phyloP scores from a whole-genome alignment of 2,888 invertebrate species.

The Hedychridium roseum region DNA sequence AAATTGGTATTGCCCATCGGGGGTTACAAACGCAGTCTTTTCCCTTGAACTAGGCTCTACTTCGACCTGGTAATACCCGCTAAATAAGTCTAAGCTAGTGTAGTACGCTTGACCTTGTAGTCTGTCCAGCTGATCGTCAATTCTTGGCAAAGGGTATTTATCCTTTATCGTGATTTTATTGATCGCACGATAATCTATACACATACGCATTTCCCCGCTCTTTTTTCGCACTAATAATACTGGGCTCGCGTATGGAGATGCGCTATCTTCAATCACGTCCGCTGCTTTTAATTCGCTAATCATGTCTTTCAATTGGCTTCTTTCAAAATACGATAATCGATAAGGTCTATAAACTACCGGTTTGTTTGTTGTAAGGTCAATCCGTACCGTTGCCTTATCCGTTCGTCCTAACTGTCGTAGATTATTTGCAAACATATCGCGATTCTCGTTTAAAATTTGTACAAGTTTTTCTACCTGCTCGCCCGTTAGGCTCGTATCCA shows the following conservation, averaged over 20 bases:
- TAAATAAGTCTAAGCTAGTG: constrained; percentile 6
- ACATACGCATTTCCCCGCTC: constrained; percentile 8
- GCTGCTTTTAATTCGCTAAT: too few relatives aligned
- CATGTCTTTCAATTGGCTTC: too few relatives aligned
- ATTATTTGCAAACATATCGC: constrained; percentile 20
- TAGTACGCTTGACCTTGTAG: constrained; percentile 9
- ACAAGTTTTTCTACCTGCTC: constrained; percentile 7
- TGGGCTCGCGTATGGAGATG: constrained; percentile 16
- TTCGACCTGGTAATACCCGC: constrained; percentile 17
- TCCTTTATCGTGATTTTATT: constrained; percentile 17
- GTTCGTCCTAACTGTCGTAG: constrained; percentile 9
- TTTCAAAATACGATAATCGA: too few relatives aligned
- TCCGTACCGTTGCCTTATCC: too few relatives aligned
- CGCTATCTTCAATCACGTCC: constrained; percentile 9
- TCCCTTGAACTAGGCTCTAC: constrained; percentile 2
- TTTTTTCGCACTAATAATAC: constrained; percentile 20
- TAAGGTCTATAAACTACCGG: too few relatives aligned
- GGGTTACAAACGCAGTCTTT: constrained; percentile 15
- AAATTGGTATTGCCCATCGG: constrained; percentile 20
- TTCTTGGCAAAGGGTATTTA: constrained; percentile 11
- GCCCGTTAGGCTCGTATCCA: constrained; percentile 8
- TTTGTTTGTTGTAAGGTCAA: too few relatives aligned
- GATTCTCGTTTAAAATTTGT: too few relatives aligned
- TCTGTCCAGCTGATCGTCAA: constrained; percentile 18
- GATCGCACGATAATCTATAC: constrained; percentile 17